Conservation (phyloP, 2,113 vertebrate species). For the Sula dactylatra region DNA sequence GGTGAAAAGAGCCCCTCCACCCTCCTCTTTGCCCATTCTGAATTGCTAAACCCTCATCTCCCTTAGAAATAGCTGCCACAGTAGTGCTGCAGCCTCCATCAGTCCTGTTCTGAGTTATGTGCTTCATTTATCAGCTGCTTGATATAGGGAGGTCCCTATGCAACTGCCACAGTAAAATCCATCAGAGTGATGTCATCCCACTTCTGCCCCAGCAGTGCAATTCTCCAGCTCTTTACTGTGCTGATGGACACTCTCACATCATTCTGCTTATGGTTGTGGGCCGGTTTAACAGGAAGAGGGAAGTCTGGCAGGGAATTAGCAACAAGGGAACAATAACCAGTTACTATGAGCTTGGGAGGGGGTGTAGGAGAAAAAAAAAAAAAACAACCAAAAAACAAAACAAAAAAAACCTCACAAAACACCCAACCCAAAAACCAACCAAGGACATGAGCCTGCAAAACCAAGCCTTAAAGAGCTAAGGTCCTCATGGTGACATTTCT, state of each 20-base stretch:
- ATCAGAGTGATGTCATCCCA: slow-evolving; percentile 52
- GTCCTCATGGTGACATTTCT: neutral
- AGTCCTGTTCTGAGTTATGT: neutral
- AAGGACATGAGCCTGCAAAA: neutral
- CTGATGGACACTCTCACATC: slow-evolving; percentile 20
- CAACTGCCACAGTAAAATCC: slow-evolving; percentile 32
- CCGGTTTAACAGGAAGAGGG: slow-evolving; percentile 8
- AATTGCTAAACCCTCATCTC: neutral
- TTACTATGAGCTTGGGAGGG: neutral
- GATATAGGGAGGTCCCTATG: neutral
- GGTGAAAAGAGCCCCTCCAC: neutral
- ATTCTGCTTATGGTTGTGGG: neutral
- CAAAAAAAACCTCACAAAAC: no score
- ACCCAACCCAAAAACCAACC: neutral
- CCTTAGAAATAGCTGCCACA: neutral
- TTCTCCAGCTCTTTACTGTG: slow-evolving; percentile 25
- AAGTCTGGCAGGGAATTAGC: neutral
- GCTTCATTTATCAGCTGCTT: slow-evolving; percentile 28
- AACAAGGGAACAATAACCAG: neutral
- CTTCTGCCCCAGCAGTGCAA: slow-evolving; percentile 43
- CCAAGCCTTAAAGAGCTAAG: neutral
- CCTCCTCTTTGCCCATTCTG: neutral
- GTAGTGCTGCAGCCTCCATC: neutral
- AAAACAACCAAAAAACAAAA: neutral
- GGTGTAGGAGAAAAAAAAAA: no score